Evolutionary conservation across 2,888 invertebrate species (phyloP).

Genomic region (Campaea margaritaria): DNA sequence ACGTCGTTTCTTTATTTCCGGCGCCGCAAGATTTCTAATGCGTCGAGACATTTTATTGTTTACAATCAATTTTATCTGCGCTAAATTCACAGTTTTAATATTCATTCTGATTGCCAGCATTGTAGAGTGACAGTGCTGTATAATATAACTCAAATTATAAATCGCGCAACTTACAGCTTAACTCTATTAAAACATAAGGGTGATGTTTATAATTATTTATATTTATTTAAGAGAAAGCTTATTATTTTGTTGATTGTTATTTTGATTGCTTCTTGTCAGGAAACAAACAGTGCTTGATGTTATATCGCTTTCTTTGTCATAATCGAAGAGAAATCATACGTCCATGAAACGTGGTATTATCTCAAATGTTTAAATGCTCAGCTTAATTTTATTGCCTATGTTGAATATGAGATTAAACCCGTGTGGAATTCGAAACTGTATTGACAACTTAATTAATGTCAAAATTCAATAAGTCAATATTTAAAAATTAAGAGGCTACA

Average conservation of each 20-base stretch:
- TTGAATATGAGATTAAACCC: too few species aligned
- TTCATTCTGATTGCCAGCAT: constrained; percentile 22
- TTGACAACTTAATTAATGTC: too few species aligned
- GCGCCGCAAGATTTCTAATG: constrained; percentile 32
- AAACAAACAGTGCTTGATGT: background rate
- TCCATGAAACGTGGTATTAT: background rate
- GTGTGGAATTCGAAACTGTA: too few species aligned
- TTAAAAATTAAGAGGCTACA: too few species aligned
- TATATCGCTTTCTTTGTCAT: constrained; percentile 9
- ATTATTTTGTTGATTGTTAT: constrained; percentile 9
- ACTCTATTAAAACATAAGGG: background rate
- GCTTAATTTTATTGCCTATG: too few species aligned
- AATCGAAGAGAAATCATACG: constrained; percentile 9
- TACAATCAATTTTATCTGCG: constrained; percentile 11
- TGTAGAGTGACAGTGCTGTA: constrained; percentile 12
- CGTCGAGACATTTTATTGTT: constrained; percentile 13
- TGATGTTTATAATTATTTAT: background rate
- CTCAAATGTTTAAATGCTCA: too few species aligned
- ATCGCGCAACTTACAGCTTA: background rate
- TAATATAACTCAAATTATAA: constrained; percentile 9
- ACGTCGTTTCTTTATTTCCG: constrained; percentile 20
- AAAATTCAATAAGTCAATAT: too few species aligned
- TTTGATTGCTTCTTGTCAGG: constrained; percentile 4
- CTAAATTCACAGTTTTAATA: constrained; percentile 12
- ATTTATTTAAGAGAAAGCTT: constrained; percentile 11